Evolutionary conservation across 2,888 invertebrate genomes (phyloP), one percentile per base, ranked within the genome.

Genomic region (Xanthia togata): DNA sequence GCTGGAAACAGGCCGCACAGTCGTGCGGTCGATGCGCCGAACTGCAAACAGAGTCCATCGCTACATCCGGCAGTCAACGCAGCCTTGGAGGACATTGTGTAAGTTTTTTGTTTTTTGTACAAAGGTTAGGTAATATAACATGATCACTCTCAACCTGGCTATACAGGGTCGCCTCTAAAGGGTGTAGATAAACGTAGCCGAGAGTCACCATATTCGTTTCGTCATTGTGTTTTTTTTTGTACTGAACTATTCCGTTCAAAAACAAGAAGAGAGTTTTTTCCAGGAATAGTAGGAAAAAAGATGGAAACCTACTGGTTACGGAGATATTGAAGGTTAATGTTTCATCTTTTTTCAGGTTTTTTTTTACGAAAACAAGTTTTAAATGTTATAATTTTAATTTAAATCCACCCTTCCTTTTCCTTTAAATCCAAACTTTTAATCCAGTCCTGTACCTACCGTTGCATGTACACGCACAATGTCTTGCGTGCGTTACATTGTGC

Each of bases 71-170:
- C 60, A 78, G 8, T 65, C 76, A 17, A 73, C 86, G 12, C 81
- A 82, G 41, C 82, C 84, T 1, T 86, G 89, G 87, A 69, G 26
- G 8, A 72, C 65, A 23, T 23, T 87, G 69, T 77, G 88, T 88
- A 57, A 85, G 89, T 88, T 44, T 6, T 44, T 70, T 38, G 17
- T 63, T 11, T n/a, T 73, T 31, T 35, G 4, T 65, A 47, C 44
- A 11, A 26, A 65, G 6, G 11, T 41, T n/a, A 38, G 11, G n/a
- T 41, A 41, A 26, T 20, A 65, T 20, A 53, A n/a, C 4, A 20
- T 20, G n/a, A 55, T n/a, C n/a, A n/a, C 11, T 55, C 4, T n/a
- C 11, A 55, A n/a, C n/a, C n/a, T n/a, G n/a, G n/a, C n/a, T n/a
- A n/a, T n/a, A n/a, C n/a, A n/a, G n/a, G n/a, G n/a, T n/a, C n/a